Percentiles rank a stretch among this genome's conserved stretches.
Conservation (phyloP, 2,113 vertebrate genomes). For the Chloropsis hardwickii region DNA sequence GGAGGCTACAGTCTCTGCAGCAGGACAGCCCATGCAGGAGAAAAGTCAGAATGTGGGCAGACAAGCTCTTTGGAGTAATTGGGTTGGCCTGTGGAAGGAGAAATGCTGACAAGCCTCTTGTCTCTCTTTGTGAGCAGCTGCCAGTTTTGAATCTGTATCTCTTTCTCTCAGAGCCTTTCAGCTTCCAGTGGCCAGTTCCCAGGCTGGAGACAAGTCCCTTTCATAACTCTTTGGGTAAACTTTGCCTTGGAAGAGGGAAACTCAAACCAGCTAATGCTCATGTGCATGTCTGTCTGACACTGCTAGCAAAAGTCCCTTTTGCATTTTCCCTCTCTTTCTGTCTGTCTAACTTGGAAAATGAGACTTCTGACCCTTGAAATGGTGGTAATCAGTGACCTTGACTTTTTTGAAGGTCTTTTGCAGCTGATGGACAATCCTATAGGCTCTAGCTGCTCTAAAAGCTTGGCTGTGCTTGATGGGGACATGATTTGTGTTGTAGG, state of each 20-base stretch:
- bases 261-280: rapidly evolving
- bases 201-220: neutral
- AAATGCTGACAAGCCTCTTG: neutral
- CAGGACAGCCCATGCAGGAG: neutral
- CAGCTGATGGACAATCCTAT: neutral
- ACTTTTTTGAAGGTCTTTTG: neutral
- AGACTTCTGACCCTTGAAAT: neutral
- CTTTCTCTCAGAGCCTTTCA: neutral
- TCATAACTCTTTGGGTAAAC: neutral
- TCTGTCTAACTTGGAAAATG: neutral
- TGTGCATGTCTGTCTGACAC: neutral
- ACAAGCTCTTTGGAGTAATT: neutral
- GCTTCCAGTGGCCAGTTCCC: neutral
- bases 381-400: neutral
- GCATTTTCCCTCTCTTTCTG: neutral
- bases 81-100: neutral
- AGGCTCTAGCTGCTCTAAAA: neutral
- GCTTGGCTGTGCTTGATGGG: rapidly evolving
- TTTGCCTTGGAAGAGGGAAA: neutral
- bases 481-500: neutral
- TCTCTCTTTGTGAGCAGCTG: neutral
- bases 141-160: neutral
- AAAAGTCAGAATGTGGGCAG: neutral
- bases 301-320: neutral
- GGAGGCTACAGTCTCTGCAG: neutral